A percentile compares a stretch with the other conserved stretches of the same genome.
Conservation (phyloP, 1,140 invertebrate species). For the Berghia stephanieae region DNA sequence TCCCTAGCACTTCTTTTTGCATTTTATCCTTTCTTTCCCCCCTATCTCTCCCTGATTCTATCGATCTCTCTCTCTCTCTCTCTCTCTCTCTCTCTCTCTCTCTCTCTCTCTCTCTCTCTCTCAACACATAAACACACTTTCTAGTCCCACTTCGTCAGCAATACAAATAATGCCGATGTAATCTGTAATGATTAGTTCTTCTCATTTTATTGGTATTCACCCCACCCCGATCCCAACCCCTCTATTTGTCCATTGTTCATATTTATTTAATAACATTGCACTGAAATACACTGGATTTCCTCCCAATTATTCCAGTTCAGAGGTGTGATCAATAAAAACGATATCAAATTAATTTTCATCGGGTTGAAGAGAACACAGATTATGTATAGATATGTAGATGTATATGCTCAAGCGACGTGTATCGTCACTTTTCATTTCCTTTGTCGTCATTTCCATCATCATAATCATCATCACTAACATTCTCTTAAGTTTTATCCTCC, state of each 20-base stretch:
- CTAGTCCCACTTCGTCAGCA: too few relatives aligned
- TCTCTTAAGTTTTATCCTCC: slow-evolving; percentile 1
- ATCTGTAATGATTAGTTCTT: too few relatives aligned
- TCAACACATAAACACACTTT: background rate
- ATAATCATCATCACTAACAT: slow-evolving; percentile 17
- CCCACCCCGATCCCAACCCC: too few relatives aligned
- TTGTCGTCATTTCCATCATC: slow-evolving; percentile 18
- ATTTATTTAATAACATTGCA: background rate
- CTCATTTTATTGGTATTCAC: too few relatives aligned
- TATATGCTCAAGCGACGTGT: slow-evolving; percentile 14
- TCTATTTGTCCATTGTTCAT: background rate
- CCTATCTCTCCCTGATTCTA: background rate
- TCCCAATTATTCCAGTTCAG: slow-evolving; percentile 19
- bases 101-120: background rate
- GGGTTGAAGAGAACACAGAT: slow-evolving; percentile 16
- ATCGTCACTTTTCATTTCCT: too few relatives aligned
- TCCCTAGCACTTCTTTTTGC: background rate
- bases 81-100: background rate
- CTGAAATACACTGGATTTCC: background rate
- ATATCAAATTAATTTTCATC: slow-evolving; percentile 11
- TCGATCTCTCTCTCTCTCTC: background rate
- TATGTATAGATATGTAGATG: slow-evolving; percentile 19
- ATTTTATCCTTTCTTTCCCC: background rate
- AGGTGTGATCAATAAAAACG: slow-evolving; percentile 19
- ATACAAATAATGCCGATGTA: too few relatives aligned